Base-by-base conservation (phyloP, 2,888 invertebrate species). In the Heliconius ismenius region DNA sequence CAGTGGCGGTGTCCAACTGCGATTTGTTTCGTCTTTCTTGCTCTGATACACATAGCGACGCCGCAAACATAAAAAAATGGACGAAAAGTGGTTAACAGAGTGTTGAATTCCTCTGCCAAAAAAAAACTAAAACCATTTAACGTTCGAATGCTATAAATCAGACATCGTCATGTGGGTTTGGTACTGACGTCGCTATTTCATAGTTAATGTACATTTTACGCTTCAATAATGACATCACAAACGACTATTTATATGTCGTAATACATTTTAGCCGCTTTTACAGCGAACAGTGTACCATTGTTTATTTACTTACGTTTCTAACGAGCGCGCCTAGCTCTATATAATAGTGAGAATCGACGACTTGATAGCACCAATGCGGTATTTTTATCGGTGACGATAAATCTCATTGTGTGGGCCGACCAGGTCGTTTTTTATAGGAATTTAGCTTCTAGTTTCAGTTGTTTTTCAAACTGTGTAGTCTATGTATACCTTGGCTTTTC, bases 341-440 rank as follows among this genome's bases (percentile, higher is more conserved):
- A 4, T 6, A 32, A 32, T 70, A 70, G 77, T 75, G 32, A 83
- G 76, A 82, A 79, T 83, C 84, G 83, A 83, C 84, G 89, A 87
- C 86, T 88, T 86, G 82, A 87, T 88, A 87, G 86, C 88, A 87
- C 85, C 86, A 81, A 85, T 87, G 90, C 79, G 90, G 90, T 91
- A 91, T 91, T 92, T 92, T 90, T 90, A 89, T 90, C 88, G 86
- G 83, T 86, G 89, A 89, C 85, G 86, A 90, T 91, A 90, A 91
- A 91, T 92, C 89, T 88, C 84, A 89, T 91, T 91, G 92, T 92
- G 92, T 92, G 91, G 91, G 92, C 82, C 82, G 88, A 75, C 78
- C 75, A 82, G 81, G 83, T 79, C 89, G 88, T 90, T 90, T 86
- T 88, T 86, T 84, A 83, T 83, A 81, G 83, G 86, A 86, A 86